Evolutionary conservation across 2,888 invertebrate species (phyloP).

Genomic region (Polydrusus tereticollis): DNA sequence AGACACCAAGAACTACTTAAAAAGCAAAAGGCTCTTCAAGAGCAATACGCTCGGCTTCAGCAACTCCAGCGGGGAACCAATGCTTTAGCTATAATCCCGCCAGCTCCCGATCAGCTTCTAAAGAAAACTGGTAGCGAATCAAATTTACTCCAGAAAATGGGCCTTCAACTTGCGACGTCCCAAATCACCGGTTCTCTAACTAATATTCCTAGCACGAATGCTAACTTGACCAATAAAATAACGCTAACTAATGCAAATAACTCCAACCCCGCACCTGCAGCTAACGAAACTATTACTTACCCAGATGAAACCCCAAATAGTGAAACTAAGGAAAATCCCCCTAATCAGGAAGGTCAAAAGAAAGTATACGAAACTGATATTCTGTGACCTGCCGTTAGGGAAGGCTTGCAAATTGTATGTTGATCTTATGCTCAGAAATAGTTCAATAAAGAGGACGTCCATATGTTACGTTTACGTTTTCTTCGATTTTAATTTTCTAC

Average conservation of each 20-base stretch:
- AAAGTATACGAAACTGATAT: slow-evolving; percentile 94
- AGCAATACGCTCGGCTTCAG: slow-evolving; percentile 91
- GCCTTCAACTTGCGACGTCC: slow-evolving; percentile 73
- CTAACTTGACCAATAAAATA: slow-evolving; percentile 57
- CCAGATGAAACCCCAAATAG: slow-evolving; percentile 49
- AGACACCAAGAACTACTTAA: slow-evolving; percentile 90
- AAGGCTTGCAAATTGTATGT: slow-evolving; percentile 58
- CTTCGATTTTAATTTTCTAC: too few relatives aligned
- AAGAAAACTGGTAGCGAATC: slow-evolving; percentile 93
- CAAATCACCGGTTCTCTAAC: slow-evolving; percentile 74
- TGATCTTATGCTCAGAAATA: slow-evolving; percentile 44
- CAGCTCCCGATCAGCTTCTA: slow-evolving; percentile 73
- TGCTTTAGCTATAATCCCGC: slow-evolving; percentile 73
- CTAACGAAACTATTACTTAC: slow-evolving; percentile 63
- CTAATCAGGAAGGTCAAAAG: slow-evolving; percentile 39
- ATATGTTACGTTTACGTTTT: too few relatives aligned
- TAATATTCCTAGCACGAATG: slow-evolving; percentile 70
- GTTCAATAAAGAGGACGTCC: slow-evolving; percentile 23
- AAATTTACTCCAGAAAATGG: slow-evolving; percentile 87
- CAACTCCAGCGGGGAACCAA: slow-evolving; percentile 86
- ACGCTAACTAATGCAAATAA: slow-evolving; percentile 56
- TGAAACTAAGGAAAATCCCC: slow-evolving; percentile 27
- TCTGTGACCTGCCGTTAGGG: slow-evolving; percentile 77
- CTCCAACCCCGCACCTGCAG: slow-evolving; percentile 51
- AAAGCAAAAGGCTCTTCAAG: slow-evolving; percentile 90